phyloP scores from a whole-genome alignment of 2,888 invertebrate genomes.

The Cephus pulcher region DNA sequence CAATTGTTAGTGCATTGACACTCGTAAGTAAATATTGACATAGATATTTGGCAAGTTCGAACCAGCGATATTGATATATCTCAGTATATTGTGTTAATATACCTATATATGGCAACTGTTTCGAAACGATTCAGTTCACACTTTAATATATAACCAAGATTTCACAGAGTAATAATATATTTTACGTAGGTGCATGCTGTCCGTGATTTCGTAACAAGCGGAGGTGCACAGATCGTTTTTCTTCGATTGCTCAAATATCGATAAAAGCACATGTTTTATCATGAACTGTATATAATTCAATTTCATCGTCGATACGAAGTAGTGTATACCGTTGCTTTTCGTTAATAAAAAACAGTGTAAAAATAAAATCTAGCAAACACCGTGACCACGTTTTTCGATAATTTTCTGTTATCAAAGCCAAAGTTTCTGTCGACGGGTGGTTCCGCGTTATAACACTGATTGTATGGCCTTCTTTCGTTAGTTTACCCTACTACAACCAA shows the following conservation, averaged over 20 bases:
- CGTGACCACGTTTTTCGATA: background rate
- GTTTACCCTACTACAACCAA: background rate
- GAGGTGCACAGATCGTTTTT: background rate
- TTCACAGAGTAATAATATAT: conserved; percentile 5
- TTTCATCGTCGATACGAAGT: too few species aligned
- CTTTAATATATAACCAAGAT: background rate
- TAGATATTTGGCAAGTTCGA: too few species aligned
- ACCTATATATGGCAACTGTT: background rate
- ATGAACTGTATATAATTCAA: background rate
- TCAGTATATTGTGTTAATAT: background rate
- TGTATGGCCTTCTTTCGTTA: background rate
- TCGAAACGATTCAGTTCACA: background rate
- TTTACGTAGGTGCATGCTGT: conserved; percentile 1
- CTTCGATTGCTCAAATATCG: background rate
- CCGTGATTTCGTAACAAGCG: background rate
- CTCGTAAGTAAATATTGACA: too few species aligned
- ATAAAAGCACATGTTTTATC: background rate
- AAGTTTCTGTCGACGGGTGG: background rate
- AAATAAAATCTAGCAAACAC: background rate
- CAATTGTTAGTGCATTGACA: too few species aligned
- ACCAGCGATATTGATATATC: background rate
- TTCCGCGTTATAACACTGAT: background rate
- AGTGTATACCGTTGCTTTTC: too few species aligned
- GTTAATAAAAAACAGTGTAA: background rate
- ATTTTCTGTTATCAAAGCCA: background rate